phyloP scores from a whole-genome alignment of 2,888 invertebrate species.

The Megamerina dolium region DNA sequence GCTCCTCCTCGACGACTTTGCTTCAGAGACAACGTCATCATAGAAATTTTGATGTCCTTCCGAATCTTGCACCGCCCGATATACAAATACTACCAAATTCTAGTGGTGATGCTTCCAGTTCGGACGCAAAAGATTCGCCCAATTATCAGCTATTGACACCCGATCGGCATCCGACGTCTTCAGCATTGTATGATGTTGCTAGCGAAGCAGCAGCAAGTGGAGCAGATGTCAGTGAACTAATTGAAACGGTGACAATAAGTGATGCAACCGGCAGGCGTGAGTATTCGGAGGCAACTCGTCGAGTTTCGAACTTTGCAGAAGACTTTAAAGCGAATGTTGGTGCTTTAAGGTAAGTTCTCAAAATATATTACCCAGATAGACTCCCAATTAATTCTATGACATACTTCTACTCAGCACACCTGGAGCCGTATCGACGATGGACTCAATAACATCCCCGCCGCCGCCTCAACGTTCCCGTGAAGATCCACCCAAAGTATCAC shows the following conservation, averaged over 20 bases:
- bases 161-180: slow-evolving; percentile 26
- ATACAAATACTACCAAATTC: slow-evolving; percentile 45
- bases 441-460: neutral
- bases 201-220: slow-evolving; percentile 13
- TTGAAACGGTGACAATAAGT: slow-evolving; percentile 21
- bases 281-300: slow-evolving; percentile 26
- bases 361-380: too few species aligned
- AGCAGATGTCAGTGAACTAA: slow-evolving; percentile 19
- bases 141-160: slow-evolving; percentile 38
- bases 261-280: slow-evolving; percentile 22
- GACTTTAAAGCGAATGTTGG: slow-evolving; percentile 28
- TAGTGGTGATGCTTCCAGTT: slow-evolving; percentile 39
- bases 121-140: slow-evolving; percentile 37
- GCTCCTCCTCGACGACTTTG: slow-evolving; percentile 20
- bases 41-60: slow-evolving; percentile 23
- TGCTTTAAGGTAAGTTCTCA: slow-evolving; percentile 29
- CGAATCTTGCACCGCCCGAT: slow-evolving; percentile 41
- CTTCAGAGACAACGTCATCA: slow-evolving; percentile 12
- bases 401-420: too few species aligned
- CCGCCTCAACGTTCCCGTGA: slow-evolving; percentile 1
- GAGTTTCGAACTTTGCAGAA: slow-evolving; percentile 29
- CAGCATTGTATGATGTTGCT: slow-evolving; percentile 24
- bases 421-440: too few species aligned
- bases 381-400: too few species aligned
- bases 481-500: neutral